Conservation (phyloP, 2,888 invertebrate genomes). For the Saturnia japonica region DNA sequence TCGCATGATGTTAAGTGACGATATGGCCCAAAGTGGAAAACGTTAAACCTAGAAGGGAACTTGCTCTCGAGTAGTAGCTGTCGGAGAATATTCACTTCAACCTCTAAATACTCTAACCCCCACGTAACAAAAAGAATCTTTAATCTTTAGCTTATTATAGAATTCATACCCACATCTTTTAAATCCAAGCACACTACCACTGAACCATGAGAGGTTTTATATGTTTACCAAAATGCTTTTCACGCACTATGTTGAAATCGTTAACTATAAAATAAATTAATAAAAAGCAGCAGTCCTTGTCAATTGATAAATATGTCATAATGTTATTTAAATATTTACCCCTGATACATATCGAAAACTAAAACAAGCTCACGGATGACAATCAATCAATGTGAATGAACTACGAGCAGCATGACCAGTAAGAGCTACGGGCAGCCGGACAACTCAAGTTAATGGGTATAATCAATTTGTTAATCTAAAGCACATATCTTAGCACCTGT, state of each 20-base stretch:
- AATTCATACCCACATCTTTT: too few species aligned
- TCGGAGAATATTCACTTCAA: too few species aligned
- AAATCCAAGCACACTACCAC: too few species aligned
- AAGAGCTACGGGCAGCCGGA: constrained; percentile 9
- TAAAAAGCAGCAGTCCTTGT: constrained; percentile 17
- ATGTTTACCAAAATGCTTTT: not conserved
- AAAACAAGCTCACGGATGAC: constrained; percentile 32
- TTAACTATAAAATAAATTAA: not conserved
- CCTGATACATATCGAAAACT: constrained; percentile 39
- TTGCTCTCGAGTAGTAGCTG: too few species aligned
- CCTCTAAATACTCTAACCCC: too few species aligned
- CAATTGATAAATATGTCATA: constrained; percentile 12
- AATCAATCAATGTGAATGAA: constrained; percentile 50
- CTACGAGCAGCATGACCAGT: constrained; percentile 19
- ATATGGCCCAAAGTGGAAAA: too few species aligned
- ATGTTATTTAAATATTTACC: constrained; percentile 33
- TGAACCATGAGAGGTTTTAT: not conserved
- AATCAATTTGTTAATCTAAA: constrained; percentile 47
- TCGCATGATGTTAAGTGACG: too few species aligned
- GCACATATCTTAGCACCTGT: constrained; percentile 42
- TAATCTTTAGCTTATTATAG: too few species aligned
- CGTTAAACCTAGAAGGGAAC: too few species aligned
- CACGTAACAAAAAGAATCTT: too few species aligned
- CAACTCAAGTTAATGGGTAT: constrained; percentile 37
- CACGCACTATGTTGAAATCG: not conserved